Evolutionary conservation across 2,797 vertebrate genomes (phyloP), one percentile per base, ranked within the genome.

Genomic region (Karalla daura): DNA sequence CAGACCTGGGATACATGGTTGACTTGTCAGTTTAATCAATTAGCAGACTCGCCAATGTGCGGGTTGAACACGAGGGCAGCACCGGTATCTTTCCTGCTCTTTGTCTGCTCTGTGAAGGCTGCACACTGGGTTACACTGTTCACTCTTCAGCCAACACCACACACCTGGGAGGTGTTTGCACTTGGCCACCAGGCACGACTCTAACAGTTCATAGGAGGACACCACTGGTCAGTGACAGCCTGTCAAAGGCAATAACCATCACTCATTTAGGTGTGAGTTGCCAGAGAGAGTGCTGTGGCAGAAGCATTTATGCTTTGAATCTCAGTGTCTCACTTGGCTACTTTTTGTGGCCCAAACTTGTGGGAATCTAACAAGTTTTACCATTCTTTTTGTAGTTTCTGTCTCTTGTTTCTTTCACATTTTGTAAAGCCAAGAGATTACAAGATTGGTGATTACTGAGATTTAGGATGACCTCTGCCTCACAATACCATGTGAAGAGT

Each of bases 191-290:
- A 46, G 75, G 61, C 44, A 64, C 30, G 13, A 28, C 37, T 64
- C 63, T 64, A 62, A 54, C 70, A 76, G 69, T 46, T 12, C 8
- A 66, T 58, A 56, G 73, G 50, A 45, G 52, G 63, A 67, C 72
- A 40, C 50, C 32, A 47, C 11, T 60, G 73, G 77, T 79, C 80
- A 85, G 55, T 37, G 51, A 69, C 77, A 81, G 71, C 56, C 76
- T 83, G 85, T 80, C 83, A 81, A 40, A 84, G 77, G 72, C 70
- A 69, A 83, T 80, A 65, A 64, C 40, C 63, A 21, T 78, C 70
- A 72, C 24, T 55, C 37, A 35, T 55, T 49, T 50, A 36, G 61
- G 59, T 53, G 43, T 40, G 67, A n/a, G 63, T 65, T 54, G 49
- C 67, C 28, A n/a, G 28, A 67, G 39, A 43, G 69, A 66, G 73